These are phyloP conservation scores for Pissodes strobi DNA, from an alignment of 1,140 invertebrate species.

Conservation along the genomic window DNA sequence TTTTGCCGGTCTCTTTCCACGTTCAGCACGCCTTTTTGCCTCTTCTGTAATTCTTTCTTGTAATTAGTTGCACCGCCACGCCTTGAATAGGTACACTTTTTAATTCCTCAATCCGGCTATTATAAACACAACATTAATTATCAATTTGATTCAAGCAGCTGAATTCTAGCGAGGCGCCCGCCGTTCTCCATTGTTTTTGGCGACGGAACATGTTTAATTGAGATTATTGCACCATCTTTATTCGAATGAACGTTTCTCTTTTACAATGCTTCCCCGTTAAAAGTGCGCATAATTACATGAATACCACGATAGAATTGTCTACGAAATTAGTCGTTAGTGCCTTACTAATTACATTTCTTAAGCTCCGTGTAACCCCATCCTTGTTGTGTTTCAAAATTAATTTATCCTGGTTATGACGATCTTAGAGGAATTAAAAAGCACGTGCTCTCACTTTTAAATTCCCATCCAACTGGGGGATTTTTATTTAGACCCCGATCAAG, in stretches of 20 bases:
- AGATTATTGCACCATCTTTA: slow-evolving; percentile 56
- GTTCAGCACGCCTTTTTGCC: slow-evolving; percentile 38
- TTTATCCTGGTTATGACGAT: slow-evolving; percentile 5
- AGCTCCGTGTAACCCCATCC: slow-evolving; percentile 46
- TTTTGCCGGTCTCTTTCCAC: slow-evolving; percentile 44
- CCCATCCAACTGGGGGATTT: not conserved
- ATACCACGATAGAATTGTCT: slow-evolving; percentile 47
- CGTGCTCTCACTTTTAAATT: slow-evolving; percentile 1
- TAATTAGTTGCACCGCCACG: slow-evolving; percentile 46
- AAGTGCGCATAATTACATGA: slow-evolving; percentile 56
- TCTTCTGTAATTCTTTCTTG: slow-evolving; percentile 40
- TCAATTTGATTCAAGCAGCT: slow-evolving; percentile 51
- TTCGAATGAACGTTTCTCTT: slow-evolving; percentile 54
- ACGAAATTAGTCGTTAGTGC: slow-evolving; percentile 54
- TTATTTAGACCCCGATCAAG: no score
- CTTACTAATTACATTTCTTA: slow-evolving; percentile 52
- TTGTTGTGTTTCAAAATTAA: slow-evolving; percentile 28
- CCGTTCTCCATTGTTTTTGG: slow-evolving; percentile 47
- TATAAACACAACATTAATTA: slow-evolving; percentile 58
- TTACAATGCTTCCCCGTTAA: slow-evolving; percentile 48
- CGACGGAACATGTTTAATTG: slow-evolving; percentile 55
- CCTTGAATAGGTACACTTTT: slow-evolving; percentile 53
- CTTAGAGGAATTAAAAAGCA: slow-evolving; percentile 2
- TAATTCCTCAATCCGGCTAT: slow-evolving; percentile 55
- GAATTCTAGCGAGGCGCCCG: slow-evolving; percentile 46